phyloP scores from a whole-genome alignment of 2,888 invertebrate genomes.

The Syrista parreyssii region DNA sequence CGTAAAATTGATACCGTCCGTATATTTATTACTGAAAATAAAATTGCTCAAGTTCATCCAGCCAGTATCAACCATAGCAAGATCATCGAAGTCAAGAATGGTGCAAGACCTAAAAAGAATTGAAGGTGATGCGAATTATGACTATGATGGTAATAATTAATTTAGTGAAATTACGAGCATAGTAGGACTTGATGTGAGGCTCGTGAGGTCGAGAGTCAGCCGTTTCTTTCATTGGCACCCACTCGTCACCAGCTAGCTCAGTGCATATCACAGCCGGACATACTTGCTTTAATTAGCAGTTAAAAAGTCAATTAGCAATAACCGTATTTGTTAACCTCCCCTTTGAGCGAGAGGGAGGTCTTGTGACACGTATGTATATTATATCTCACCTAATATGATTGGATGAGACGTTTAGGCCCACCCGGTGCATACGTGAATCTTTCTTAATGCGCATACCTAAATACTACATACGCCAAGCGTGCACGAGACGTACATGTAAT shows the following conservation, averaged over 20 bases:
- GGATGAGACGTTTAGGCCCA: neutral
- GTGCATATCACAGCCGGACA: conserved; percentile 34
- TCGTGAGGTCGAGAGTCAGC: neutral
- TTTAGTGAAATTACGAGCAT: neutral
- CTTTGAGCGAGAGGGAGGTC: conserved; percentile 25
- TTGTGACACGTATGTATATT: conserved; percentile 42
- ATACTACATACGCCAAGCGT: conserved; percentile 17
- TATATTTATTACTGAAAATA: neutral
- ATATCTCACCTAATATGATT: neutral
- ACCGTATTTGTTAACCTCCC: conserved; percentile 53
- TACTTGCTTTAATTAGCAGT: conserved; percentile 51
- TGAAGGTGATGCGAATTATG: neutral
- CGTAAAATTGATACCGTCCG: neutral
- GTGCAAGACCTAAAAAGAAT: neutral
- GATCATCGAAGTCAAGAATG: neutral
- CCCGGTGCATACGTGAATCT: neutral
- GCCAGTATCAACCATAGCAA: neutral
- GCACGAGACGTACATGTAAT: conserved; percentile 26
- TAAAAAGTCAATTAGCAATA: conserved; percentile 58
- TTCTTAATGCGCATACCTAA: conserved; percentile 13
- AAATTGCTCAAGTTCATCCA: neutral
- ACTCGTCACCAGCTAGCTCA: neutral
- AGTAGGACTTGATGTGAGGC: neutral
- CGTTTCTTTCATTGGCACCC: neutral
- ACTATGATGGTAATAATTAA: neutral